A percentile compares a stretch with the other conserved stretches of the same genome.
These are phyloP conservation scores for Mus spretus DNA, from an alignment of 2,797 vertebrate genomes.

Conservation along the genomic window DNA sequence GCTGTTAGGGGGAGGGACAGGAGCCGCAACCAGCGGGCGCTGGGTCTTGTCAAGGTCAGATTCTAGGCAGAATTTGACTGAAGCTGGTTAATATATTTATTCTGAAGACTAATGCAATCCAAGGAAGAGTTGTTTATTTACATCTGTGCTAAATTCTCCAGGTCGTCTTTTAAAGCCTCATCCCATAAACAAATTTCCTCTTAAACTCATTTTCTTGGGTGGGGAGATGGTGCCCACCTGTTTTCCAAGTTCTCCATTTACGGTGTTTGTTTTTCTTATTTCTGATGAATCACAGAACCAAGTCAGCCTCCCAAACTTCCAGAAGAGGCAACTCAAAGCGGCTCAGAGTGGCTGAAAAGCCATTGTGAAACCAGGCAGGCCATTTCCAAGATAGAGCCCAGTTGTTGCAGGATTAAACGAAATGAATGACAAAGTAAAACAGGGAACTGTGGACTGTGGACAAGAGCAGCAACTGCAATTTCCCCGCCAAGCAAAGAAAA, in stretches of 20 bases:
- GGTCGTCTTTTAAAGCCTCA: conserved; percentile 84
- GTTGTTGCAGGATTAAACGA: conserved; percentile 43
- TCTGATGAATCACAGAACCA: conserved; percentile 84
- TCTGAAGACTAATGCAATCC: conserved; percentile 82
- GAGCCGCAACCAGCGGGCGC: not conserved
- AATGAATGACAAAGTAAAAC: conserved; percentile 61
- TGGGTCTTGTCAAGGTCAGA: conserved; percentile 83
- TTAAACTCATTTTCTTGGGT: conserved; percentile 82
- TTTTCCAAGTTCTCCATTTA: conserved; percentile 84
- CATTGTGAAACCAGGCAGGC: conserved; percentile 19
- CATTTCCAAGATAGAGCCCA: conserved; percentile 51
- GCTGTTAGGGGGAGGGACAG: not conserved
- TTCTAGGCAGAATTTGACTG: conserved; percentile 71
- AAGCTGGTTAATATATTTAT: conserved; percentile 78
- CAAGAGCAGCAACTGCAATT: not conserved
- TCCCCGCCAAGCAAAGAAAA: conserved; percentile 58
- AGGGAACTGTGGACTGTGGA: not conserved
- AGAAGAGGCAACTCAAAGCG: not conserved
- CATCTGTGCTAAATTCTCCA: conserved; percentile 84
- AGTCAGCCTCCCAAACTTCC: conserved; percentile 59
- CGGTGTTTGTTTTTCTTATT: conserved; percentile 85
- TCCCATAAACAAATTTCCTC: conserved; percentile 84
- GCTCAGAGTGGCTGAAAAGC: conserved; percentile 29
- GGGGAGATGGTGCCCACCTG: conserved; percentile 82
- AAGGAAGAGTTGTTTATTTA: conserved; percentile 81